Evolutionary conservation across 2,888 invertebrate species (phyloP).

Genomic region (Calameuta idolon): DNA sequence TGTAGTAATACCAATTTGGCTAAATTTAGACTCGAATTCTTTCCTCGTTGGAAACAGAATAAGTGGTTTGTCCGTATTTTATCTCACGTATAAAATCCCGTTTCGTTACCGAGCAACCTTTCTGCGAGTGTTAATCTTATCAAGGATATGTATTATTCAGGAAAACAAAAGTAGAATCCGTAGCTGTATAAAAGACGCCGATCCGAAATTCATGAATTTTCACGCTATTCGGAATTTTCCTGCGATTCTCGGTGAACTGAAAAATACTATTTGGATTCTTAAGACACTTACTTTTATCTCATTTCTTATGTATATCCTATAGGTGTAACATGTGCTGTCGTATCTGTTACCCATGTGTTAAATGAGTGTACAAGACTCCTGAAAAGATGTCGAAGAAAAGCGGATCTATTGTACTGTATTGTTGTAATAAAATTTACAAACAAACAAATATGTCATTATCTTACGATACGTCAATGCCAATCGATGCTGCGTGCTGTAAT

Average conservation of each 20-base stretch:
- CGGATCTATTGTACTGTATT: neutral
- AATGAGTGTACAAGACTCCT: neutral
- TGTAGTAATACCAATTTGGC: neutral
- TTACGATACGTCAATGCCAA: neutral
- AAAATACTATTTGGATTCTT: neutral
- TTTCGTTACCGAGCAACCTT: conserved; percentile 29
- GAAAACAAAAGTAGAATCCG: conserved; percentile 28
- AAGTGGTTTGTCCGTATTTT: neutral
- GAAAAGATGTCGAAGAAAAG: neutral
- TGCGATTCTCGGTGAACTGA: neutral
- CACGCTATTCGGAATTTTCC: neutral
- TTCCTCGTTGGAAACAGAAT: neutral
- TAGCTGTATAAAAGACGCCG: neutral
- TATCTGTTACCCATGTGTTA: neutral
- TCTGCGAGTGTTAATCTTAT: conserved; percentile 16
- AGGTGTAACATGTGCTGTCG: neutral
- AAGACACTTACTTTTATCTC: neutral
- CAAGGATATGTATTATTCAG: conserved; percentile 53
- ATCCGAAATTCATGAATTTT: neutral
- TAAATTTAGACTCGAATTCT: neutral
- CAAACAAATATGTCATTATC: neutral
- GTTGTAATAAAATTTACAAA: neutral
- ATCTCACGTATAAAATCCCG: conserved; percentile 38
- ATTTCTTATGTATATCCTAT: neutral
- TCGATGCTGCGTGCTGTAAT: neutral